Evolutionary conservation across 2,797 vertebrate genomes (phyloP), one percentile per base, ranked within the genome.

Genomic region (Melanotaenia pygmaea): DNA sequence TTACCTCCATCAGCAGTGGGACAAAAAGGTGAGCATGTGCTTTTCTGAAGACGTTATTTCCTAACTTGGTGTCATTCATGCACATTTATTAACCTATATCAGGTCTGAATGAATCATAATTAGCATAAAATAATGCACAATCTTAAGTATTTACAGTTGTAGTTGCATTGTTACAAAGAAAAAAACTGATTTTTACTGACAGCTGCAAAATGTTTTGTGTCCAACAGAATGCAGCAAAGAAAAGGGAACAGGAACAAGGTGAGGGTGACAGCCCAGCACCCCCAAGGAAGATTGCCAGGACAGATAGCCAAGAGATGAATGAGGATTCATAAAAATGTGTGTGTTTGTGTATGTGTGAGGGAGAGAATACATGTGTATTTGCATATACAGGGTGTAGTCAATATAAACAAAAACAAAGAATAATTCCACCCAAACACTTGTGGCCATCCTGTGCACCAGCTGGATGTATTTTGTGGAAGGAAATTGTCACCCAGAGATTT

Each of bases 1-100:
- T 82, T 99, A 99, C 83, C 94, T 99, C 81, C 97, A 99, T 84
- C 97, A 98, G 91, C 98, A 98, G 93, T 99, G 97, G 97, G 98
- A 99, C 95, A 99, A 98, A 95, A 98, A 98, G 96, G 97, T 97
- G 89, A 74, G 86, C 57, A 2, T 13, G 14, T 59, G 14, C n/a
- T 38, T 1, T 38, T 71, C 6, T 53, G 35, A 2, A 1, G 4
- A 24, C 16, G 32, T 32, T 0, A 26, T 47, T 59, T 43, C 1
- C 3, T 28, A 54, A 51, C 0, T 63, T 5, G 5, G 38, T 16
- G 7, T 65, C 1, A 65, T 6, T 62, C 34, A 58, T 22, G 67
- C 53, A 12, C 4, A 24, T 3, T 60, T 11, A 38, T 37, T 34
- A 37, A 0, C 54, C 3, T 30, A 22, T 40, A 18, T 43, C 43